Evolutionary conservation across 2,797 vertebrate species (phyloP).

Genomic region (Perodicticus potto): DNA sequence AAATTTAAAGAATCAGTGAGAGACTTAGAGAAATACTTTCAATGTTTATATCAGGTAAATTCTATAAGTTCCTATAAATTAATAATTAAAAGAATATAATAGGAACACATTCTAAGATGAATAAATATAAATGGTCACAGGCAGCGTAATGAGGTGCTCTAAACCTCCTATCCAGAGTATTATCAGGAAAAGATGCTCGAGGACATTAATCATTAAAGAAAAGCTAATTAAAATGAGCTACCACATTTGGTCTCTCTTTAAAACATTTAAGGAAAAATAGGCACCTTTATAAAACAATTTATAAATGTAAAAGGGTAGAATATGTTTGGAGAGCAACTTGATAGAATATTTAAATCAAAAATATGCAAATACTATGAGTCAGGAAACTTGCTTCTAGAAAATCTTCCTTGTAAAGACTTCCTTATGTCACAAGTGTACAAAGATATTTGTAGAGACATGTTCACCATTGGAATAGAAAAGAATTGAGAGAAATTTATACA

Average conservation of each 20-base stretch:
- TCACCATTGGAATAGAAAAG: neutral
- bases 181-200: neutral
- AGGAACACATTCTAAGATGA: conserved; percentile 21
- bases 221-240: neutral
- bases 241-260: neutral
- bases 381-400: conserved; percentile 10
- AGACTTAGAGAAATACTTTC: conserved; percentile 6
- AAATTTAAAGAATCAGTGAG: neutral
- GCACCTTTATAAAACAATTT: conserved; percentile 17
- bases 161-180: no score
- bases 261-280: conserved; percentile 25
- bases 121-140: neutral
- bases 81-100: neutral
- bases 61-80: conserved; percentile 13
- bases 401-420: neutral
- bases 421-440: neutral
- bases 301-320: neutral
- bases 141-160: no score
- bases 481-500: neutral
- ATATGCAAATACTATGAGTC: neutral
- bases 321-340: neutral
- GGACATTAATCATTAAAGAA: neutral
- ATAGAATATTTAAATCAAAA: conserved; percentile 48
- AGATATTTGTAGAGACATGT: neutral
- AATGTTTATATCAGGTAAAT: neutral